Base-by-base conservation (phyloP, 92 coral and sea anemone species). In the Zoanthus gigantus region DNA sequence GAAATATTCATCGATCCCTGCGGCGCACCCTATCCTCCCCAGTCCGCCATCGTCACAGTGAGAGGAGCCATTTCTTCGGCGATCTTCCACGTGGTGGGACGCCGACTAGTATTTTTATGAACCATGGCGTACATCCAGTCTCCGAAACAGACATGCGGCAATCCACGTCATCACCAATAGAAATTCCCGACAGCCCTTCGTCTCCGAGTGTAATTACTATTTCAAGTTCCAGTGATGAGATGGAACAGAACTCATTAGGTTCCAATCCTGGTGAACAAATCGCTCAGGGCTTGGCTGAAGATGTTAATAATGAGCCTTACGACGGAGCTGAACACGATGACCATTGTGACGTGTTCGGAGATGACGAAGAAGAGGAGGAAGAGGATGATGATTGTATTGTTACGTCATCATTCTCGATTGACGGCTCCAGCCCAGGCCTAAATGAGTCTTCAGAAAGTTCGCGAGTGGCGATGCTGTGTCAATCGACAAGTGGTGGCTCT, bases 171-270 rank as follows among this genome's bases (percentile, higher is more conserved):
- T 97, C 99, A 56, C 99, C 99, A 13, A 97, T 97, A 63, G 97
- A 95, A 72, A 97, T 97, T 63, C 95, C 96, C 30, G 99, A 97
- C 88, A 94, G 98, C 53, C 98, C 98, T 23, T 97, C 98, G 42
- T 95, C 99, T 10, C 96, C 95, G 7, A 97, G 99, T 72, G 92
- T 97, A 47, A 97, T 97, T 37, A 92, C 99, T 11, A 95, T 97
- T 52, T 97, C 99, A 14, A 97, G 99, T 89, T 97, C 99, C 3
- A 94, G 99, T 66, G 99, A 97, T 74, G 98, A 95, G 86, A 95
- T 93, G 98, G 96, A 95, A 76, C 95, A 95, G 1, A 91, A 91
- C 65, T 93, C 98, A 3, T 66, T 95, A 2, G 98, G 94, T 10
- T 83, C 94, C 30, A 93, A 91, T 88, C 83, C 84, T 4, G 89